Conservation (phyloP, 2,797 vertebrate species). For the Hapalemur alaotrensis region DNA sequence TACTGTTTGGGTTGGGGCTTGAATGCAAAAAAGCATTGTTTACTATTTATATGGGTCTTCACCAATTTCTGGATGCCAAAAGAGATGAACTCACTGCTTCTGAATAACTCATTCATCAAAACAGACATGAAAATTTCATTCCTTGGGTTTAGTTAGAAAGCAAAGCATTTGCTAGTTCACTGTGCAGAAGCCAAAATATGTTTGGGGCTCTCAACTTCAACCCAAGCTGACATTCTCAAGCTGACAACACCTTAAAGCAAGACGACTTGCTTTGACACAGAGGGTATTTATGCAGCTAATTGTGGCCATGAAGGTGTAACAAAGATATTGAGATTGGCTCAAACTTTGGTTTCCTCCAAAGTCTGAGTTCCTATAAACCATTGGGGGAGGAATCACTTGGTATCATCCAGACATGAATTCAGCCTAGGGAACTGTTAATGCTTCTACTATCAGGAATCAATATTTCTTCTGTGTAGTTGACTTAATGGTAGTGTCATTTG, state of each 20-base stretch:
- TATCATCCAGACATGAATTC: neutral
- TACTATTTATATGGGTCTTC: constrained; percentile 64
- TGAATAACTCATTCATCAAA: constrained; percentile 73
- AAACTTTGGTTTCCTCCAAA: constrained; percentile 16
- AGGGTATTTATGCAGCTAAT: neutral
- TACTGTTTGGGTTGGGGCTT: constrained; percentile 24
- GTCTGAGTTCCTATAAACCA: constrained; percentile 11
- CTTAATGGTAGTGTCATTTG: constrained; percentile 49
- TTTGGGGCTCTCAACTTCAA: constrained; percentile 15
- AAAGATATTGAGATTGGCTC: neutral
- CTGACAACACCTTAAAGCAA: neutral
- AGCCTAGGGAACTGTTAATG: neutral
- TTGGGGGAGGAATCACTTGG: neutral
- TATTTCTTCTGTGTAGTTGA: constrained; percentile 43
- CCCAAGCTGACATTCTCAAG: neutral
- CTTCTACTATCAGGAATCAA: constrained; percentile 5
- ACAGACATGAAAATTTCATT: constrained; percentile 60
- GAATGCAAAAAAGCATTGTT: constrained; percentile 52
- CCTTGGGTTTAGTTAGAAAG: constrained; percentile 46
- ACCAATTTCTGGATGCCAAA: constrained; percentile 56
- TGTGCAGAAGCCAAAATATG: constrained; percentile 42
- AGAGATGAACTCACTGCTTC: constrained; percentile 69
- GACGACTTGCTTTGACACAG: neutral
- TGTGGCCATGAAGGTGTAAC: neutral
- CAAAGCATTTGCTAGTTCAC: constrained; percentile 14